A percentile compares a stretch with the other conserved stretches of the same genome.
Evolutionary conservation across 1,140 invertebrate species (phyloP).

Genomic region (Heliconius nattereri): DNA sequence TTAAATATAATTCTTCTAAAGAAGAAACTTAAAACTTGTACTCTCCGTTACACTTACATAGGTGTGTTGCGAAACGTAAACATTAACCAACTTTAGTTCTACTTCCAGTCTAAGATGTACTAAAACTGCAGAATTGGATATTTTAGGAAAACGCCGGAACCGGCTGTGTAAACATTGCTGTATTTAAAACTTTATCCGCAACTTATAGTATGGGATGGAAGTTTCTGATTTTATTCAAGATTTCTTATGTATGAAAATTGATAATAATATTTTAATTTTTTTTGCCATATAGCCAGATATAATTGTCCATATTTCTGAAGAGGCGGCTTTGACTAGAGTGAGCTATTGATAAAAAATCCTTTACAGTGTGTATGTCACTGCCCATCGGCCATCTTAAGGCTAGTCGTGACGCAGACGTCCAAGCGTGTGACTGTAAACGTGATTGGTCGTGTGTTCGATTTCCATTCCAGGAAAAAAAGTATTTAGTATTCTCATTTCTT

Average conservation of each 20-base stretch:
- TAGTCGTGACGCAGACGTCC: too few species aligned
- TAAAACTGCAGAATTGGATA: conserved; percentile 18
- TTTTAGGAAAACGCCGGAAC: conserved; percentile 15
- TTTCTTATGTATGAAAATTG: not conserved
- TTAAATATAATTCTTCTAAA: not conserved
- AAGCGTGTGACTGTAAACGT: too few species aligned
- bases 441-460: too few species aligned
- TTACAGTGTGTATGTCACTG: too few species aligned
- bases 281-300: not conserved
- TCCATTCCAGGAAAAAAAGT: too few species aligned
- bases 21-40: not conserved
- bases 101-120: conserved; percentile 8
- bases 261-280: not conserved
- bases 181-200: conserved; percentile 15
- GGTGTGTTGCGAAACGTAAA: conserved; percentile 13
- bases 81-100: conserved; percentile 11
- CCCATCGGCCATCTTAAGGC: too few species aligned
- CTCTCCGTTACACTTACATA: not conserved
- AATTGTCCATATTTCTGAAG: too few species aligned
- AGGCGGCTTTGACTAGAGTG: too few species aligned
- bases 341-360: too few species aligned
- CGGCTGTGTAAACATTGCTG: conserved; percentile 13
- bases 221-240: not conserved
- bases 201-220: not conserved
- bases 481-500: too few species aligned